These are phyloP conservation scores for Pseudoips prasinana DNA, from an alignment of 2,888 invertebrate genomes.

Conservation along the genomic window DNA sequence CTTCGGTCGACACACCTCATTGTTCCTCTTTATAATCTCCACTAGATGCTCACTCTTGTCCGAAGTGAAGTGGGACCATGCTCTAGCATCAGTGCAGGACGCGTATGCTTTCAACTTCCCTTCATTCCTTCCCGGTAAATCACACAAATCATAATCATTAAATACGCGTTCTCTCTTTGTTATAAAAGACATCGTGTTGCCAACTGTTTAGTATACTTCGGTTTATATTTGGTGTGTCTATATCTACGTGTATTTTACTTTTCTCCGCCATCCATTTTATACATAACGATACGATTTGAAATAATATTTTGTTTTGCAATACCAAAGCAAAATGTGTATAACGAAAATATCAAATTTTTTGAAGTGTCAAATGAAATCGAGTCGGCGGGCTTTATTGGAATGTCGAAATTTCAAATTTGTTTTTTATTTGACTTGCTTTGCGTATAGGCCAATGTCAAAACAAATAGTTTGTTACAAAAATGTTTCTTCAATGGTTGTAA, in stretches of 20 bases:
- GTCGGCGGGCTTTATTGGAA: conserved; percentile 58
- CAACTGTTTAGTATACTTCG: conserved; percentile 43
- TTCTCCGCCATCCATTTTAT: conserved; percentile 65
- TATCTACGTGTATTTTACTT: conserved; percentile 50
- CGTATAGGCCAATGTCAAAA: too few species aligned
- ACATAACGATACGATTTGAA: conserved; percentile 57
- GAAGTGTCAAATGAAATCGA: conserved; percentile 69
- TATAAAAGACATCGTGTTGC: conserved; percentile 69
- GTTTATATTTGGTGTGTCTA: conserved; percentile 47
- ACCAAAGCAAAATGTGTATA: conserved; percentile 61
- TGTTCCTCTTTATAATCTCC: conserved; percentile 76
- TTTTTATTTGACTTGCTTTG: conserved; percentile 13
- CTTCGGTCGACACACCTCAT: conserved; percentile 59
- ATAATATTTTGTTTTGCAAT: conserved; percentile 47
- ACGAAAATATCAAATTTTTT: conserved; percentile 66
- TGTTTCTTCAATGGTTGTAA: too few species aligned
- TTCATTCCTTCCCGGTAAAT: conserved; percentile 74
- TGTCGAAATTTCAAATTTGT: conserved; percentile 41
- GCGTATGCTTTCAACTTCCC: conserved; percentile 79
- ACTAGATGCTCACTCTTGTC: conserved; percentile 81
- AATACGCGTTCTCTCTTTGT: conserved; percentile 75
- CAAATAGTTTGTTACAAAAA: too few species aligned
- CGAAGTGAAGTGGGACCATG: conserved; percentile 80
- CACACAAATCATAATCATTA: conserved; percentile 67
- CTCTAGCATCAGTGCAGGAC: conserved; percentile 81